Evolutionary conservation across 2,113 vertebrate genomes (phyloP), one percentile per base, ranked within the genome.

Genomic region (Salvelinus sp.): DNA sequence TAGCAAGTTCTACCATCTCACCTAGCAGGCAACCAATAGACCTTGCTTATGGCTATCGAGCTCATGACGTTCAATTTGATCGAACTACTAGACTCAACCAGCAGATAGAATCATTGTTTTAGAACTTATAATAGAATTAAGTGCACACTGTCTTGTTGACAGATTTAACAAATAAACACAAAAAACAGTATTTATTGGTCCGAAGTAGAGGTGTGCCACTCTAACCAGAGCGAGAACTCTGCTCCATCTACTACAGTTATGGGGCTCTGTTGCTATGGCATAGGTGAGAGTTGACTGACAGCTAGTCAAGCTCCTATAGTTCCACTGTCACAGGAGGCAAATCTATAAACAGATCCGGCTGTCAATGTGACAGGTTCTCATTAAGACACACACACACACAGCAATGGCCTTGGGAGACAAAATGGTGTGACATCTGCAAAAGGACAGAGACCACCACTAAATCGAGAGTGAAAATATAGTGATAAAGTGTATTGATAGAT

Each of bases 401-500:
- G 13, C 16, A 23, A n/a, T 62, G n/a, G 6, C n/a, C 58, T 22
- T 22, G 9, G 20, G 7, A 62, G 22, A 22, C n/a, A 62, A 22
- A 22, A 62, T 62, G 58, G 54, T 44, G 54, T 57, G 54, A 20
- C 13, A 44, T 44, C 38, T 20, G 20, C 5, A 57, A 57, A 57
- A 18, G 13, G 58, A 54, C 13, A 62, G 58, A 62, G 18, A 4
- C 7, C 58, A 23, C 6, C 58, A 62, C 6, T 54, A 54, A 62
- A 62, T 62, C 4, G 58, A 62, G n/a, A 62, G 58, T 62, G n/a
- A 62, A 62, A 62, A 22, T 62, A 57, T 16, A 57, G 20, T 62
- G 58, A 62, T 62, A n/a, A n/a, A 62, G n/a, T 22, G n/a, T 62
- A 62, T 22, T n/a, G 72, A 77, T 22, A 58, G 47, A 63, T 72